phyloP scores from a whole-genome alignment of 2,888 invertebrate species.

The Deilephila elpenor region DNA sequence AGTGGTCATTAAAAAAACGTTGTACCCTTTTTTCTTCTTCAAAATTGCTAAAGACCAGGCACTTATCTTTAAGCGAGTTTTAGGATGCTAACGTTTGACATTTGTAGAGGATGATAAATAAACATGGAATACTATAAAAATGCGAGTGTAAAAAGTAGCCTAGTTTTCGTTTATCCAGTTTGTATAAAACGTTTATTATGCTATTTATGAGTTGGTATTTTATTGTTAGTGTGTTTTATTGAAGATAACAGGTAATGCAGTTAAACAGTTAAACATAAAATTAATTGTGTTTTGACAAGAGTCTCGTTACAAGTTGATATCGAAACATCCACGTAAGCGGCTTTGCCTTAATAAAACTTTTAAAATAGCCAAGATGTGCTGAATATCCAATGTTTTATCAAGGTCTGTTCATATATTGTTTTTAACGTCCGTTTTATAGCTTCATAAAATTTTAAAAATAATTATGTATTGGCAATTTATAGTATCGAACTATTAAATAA shows the following conservation, averaged over 20 bases:
- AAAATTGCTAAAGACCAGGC: background rate
- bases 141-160: no score
- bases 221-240: no score
- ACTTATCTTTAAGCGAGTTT: background rate
- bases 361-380: conserved; percentile 39
- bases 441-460: conserved; percentile 31
- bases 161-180: no score
- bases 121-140: no score
- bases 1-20: background rate
- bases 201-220: no score
- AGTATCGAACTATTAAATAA: conserved; percentile 19
- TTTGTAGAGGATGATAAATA: no score
- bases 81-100: no score
- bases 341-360: background rate
- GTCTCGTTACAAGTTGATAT: background rate
- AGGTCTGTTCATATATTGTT: conserved; percentile 38
- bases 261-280: background rate
- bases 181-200: no score
- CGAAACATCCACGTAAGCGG: background rate
- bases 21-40: background rate
- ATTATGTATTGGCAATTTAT: conserved; percentile 31
- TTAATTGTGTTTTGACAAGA: background rate
- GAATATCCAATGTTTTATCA: conserved; percentile 44
- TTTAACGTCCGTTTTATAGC: conserved; percentile 43
- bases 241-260: no score